phyloP scores from a whole-genome alignment of 2,888 invertebrate species.

The Entomobrya multifasciata region DNA sequence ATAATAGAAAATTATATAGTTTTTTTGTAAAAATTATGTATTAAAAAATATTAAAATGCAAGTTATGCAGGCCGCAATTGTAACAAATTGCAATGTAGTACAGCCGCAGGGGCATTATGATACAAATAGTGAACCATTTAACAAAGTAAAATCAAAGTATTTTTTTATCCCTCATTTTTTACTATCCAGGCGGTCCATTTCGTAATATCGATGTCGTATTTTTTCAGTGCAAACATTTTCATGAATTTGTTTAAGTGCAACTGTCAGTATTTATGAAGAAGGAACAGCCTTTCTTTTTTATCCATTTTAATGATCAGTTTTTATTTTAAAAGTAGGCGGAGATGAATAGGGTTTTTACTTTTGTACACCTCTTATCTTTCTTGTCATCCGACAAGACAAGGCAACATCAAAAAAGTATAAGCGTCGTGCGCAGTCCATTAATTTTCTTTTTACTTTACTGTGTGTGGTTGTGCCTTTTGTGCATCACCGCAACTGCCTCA shows the following conservation, averaged over 20 bases:
- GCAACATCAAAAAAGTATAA: too few species aligned
- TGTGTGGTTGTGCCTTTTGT: too few species aligned
- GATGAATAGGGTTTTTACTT: neutral
- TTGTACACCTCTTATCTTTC: neutral
- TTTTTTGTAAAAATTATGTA: too few species aligned
- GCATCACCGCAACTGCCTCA: too few species aligned
- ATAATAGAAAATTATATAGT: too few species aligned
- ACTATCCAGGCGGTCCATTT: slow-evolving; percentile 41
- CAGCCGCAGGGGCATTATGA: neutral
- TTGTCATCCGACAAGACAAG: too few species aligned
- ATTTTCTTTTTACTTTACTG: too few species aligned
- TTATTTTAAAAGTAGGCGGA: slow-evolving; percentile 21
- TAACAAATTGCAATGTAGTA: too few species aligned
- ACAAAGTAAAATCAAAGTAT: neutral
- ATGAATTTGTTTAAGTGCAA: neutral
- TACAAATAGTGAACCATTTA: neutral
- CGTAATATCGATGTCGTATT: neutral
- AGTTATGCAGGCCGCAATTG: too few species aligned
- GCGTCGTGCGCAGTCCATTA: too few species aligned
- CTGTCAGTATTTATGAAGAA: neutral
- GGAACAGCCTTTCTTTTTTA: neutral
- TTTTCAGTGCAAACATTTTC: neutral
- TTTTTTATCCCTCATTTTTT: neutral
- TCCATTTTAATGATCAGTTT: slow-evolving; percentile 10
- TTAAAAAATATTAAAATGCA: too few species aligned